Base-by-base conservation (phyloP, 2,797 vertebrate genomes). In the Esox lucius region DNA sequence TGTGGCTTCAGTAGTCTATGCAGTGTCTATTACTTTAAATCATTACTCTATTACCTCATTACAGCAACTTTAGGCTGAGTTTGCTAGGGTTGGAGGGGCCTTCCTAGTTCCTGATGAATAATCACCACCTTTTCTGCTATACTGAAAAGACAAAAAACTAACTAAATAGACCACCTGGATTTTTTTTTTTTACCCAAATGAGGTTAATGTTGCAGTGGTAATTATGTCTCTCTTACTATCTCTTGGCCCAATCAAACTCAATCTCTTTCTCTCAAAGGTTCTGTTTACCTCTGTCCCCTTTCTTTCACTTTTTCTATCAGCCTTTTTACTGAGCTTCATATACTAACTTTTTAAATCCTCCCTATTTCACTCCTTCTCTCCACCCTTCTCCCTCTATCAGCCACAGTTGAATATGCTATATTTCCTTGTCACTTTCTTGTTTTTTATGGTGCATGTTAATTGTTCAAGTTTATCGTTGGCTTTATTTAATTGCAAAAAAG, bases 391-490 rank as follows among this genome's bases (percentile, higher is more conserved):
- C 22, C 67, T 56, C 48, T 70, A 46, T 80, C 76, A 68, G 75
- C 77, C 75, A 62, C 22, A 76, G 77, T 75, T 73, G 17, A 33
- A 79, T 84, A 82, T 31, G 80, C 86, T 70, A 88, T 89, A 82
- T 78, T 72, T 90, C 86, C 85, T 77, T 73, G 62, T 87, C 90
- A 92, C 90, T 91, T 91, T 92, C 89, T 90, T 84, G 13, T 87
- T 81, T 82, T 79, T 93, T 92, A 93, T 92, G 89, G 90, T 90
- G 90, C 91, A 91, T 90, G 86, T 90, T 90, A 92, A 89, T 90
- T 79, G 86, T 80, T 85, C 85, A 87, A 85, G 88, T 90, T 86
- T 82, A 79, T 90, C 75, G 76, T 77, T 62, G 82, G 78, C 78
- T 86, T 90, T 92, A 92, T 92, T 91, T 91, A 89, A 90, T 85